Conservation (phyloP, 2,113 vertebrate species). For the Fulica atra region DNA sequence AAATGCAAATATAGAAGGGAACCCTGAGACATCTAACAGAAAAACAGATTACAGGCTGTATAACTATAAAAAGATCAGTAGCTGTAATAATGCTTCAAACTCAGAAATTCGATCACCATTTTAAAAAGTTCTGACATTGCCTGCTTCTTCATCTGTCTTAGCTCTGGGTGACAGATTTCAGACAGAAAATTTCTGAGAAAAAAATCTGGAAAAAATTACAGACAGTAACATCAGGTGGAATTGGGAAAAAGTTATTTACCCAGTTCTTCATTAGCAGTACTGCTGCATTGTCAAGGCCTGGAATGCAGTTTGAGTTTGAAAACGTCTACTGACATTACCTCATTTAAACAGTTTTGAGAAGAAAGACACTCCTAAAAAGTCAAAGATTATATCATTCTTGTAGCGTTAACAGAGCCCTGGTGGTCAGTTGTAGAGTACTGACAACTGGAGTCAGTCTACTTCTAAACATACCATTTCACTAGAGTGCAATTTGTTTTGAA, state of each 20-base stretch:
- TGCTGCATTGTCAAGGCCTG: background rate
- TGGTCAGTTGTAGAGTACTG: background rate
- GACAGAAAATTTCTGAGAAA: background rate
- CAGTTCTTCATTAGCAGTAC: background rate
- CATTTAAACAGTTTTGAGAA: background rate
- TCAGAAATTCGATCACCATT: background rate
- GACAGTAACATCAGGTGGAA: background rate
- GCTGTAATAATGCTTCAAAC: background rate
- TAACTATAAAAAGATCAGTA: background rate
- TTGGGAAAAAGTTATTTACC: background rate
- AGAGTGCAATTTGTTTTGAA: background rate
- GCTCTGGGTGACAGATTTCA: background rate
- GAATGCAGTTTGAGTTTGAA: background rate
- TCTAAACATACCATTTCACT: background rate
- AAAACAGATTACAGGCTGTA: background rate
- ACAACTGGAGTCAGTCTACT: background rate
- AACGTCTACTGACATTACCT: background rate
- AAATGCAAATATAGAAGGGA: background rate
- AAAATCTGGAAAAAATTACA: background rate
- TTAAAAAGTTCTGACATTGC: background rate
- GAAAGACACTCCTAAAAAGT: background rate
- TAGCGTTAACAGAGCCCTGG: accelerated
- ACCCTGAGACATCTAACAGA: background rate
- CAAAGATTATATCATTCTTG: background rate
- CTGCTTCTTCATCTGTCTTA: background rate